A percentile compares a stretch with the other conserved stretches of the same genome.
phyloP scores from a whole-genome alignment of 2,113 vertebrate species.

The Athene cunicularia region DNA sequence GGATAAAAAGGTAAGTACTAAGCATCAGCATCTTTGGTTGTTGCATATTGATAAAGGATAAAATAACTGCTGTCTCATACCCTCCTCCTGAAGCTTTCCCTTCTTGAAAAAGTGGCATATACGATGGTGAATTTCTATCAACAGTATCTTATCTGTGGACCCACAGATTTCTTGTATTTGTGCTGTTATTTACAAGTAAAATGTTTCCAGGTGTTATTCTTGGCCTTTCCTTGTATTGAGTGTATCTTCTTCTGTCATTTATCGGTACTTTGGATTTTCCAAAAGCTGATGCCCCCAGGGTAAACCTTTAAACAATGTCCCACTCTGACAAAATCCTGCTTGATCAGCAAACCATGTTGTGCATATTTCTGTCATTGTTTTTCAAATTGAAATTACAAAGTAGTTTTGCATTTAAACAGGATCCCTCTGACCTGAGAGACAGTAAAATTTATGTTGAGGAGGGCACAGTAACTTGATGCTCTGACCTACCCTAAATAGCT shows the following conservation, averaged over 20 bases:
- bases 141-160: background rate
- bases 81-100: background rate
- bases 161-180: background rate
- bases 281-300: constrained; percentile 15
- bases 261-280: background rate
- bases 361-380: constrained; percentile 6
- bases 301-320: background rate
- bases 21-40: background rate
- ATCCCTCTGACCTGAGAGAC: background rate
- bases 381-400: constrained; percentile 13
- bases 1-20: background rate
- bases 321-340: constrained; percentile 14
- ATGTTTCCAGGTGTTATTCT: background rate
- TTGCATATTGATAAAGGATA: background rate
- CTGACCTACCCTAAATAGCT: constrained; percentile 13
- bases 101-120: background rate
- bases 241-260: background rate
- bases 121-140: background rate
- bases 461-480: background rate
- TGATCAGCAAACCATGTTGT: background rate
- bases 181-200: background rate
- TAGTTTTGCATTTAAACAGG: constrained; percentile 22
- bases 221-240: background rate
- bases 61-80: background rate
- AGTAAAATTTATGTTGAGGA: background rate